A percentile compares a stretch with the other conserved stretches of the same genome.
Evolutionary conservation across 92 coral and sea anemone species (phyloP).

Genomic region (Galaxea fascicularis): DNA sequence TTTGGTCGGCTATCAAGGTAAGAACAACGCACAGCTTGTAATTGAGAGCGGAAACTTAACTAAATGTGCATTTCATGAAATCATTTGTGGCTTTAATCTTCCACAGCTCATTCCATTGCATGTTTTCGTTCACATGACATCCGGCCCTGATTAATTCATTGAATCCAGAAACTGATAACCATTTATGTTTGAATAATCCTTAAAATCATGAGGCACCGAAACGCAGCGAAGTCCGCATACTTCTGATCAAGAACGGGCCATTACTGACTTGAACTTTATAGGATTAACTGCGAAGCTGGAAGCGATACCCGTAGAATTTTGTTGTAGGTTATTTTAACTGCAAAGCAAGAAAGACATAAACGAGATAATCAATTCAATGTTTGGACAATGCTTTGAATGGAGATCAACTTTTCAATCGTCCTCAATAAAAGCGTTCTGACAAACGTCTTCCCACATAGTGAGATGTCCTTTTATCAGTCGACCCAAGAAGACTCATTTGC

Average conservation of each 20-base stretch:
- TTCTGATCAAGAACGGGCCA: neutral
- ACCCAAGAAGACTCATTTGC: neutral
- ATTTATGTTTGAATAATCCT: neutral
- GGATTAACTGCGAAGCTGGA: neutral
- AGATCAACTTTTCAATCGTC: neutral
- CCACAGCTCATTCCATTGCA: neutral
- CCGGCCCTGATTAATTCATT: neutral
- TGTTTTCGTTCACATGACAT: slow-evolving; percentile 22
- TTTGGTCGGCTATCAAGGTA: slow-evolving; percentile 21
- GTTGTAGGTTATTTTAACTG: neutral
- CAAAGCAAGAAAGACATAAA: slow-evolving; percentile 15
- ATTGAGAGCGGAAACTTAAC: neutral
- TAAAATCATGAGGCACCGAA: neutral
- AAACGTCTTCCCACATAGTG: neutral
- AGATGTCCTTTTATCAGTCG: slow-evolving; percentile 19
- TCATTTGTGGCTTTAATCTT: slow-evolving; percentile 4
- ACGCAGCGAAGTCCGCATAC: neutral
- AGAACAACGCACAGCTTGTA: neutral
- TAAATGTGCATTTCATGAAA: neutral
- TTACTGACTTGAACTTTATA: neutral
- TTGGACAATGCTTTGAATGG: slow-evolving; percentile 10
- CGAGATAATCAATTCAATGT: slow-evolving; percentile 12
- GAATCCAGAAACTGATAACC: neutral
- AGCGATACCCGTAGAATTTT: neutral
- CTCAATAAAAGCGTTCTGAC: neutral